phyloP scores from a whole-genome alignment of 2,797 vertebrate species.

The Microctenopoma steveboyesi region DNA sequence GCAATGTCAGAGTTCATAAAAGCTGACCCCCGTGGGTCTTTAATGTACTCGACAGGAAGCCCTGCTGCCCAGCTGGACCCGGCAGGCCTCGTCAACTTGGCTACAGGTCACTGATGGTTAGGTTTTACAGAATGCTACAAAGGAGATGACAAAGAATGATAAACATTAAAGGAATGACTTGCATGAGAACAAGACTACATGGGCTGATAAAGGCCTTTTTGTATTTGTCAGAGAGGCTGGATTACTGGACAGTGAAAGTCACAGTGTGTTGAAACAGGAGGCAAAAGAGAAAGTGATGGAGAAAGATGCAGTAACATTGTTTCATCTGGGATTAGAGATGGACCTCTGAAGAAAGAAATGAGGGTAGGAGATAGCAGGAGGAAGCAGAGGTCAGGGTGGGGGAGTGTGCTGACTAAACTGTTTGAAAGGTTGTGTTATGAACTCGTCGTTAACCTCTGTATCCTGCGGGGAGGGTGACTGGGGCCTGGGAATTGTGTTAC shows the following conservation, averaged over 20 bases:
- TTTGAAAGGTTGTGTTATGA: constrained; percentile 70
- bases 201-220: constrained; percentile 7
- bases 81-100: constrained; percentile 11
- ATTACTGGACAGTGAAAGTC: constrained; percentile 34
- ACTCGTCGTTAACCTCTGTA: constrained; percentile 68
- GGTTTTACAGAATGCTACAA: constrained; percentile 31
- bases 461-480: constrained; percentile 62
- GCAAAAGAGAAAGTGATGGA: constrained; percentile 48
- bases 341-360: constrained; percentile 49
- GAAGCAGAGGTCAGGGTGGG: constrained; percentile 53
- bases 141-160: constrained; percentile 4
- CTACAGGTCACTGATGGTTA: constrained; percentile 36
- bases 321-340: constrained; percentile 59
- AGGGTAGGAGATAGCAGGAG: constrained; percentile 39
- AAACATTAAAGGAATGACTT: constrained; percentile 2
- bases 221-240: constrained; percentile 17
- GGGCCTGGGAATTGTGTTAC: constrained; percentile 70
- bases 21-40: constrained; percentile 58
- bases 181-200: constrained; percentile 4
- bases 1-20: constrained; percentile 56
- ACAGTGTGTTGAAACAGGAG: constrained; percentile 31
- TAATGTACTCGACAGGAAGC: constrained; percentile 63
- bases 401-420: constrained; percentile 73
- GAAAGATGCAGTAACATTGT: constrained; percentile 35
- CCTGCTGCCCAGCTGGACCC: constrained; percentile 55